phyloP scores from a whole-genome alignment of 2,888 invertebrate species.

The Oxystoma pomonae region DNA sequence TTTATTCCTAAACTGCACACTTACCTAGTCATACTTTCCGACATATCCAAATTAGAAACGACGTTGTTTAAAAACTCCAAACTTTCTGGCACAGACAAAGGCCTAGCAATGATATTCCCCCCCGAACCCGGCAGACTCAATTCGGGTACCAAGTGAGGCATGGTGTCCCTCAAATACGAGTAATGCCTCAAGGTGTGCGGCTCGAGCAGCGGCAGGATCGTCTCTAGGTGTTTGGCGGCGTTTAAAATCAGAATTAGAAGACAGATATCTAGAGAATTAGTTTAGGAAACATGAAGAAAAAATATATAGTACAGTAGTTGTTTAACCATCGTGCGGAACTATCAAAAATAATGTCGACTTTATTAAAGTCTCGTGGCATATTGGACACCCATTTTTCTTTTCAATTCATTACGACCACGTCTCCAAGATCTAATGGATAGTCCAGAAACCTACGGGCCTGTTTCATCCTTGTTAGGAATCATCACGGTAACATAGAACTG shows the following conservation, averaged over 20 bases:
- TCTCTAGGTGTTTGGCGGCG: constrained; percentile 85
- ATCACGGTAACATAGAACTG: too few species aligned
- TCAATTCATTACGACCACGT: too few species aligned
- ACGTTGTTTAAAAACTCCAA: constrained; percentile 70
- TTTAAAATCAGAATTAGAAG: constrained; percentile 90
- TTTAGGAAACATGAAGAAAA: constrained; percentile 11
- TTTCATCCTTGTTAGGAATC: too few species aligned
- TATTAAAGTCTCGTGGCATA: too few species aligned
- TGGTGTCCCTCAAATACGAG: constrained; percentile 85
- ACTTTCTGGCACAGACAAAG: constrained; percentile 60
- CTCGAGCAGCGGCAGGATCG: constrained; percentile 88
- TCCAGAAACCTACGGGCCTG: too few species aligned
- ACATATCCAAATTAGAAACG: constrained; percentile 67
- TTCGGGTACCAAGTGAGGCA: constrained; percentile 84
- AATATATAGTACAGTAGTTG: too few species aligned
- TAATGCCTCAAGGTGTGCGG: constrained; percentile 92
- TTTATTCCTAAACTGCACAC: too few species aligned
- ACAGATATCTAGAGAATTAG: constrained; percentile 63
- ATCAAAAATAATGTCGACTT: too few species aligned
- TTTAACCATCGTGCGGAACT: too few species aligned
- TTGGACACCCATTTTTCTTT: too few species aligned
- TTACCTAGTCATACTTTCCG: constrained; percentile 54
- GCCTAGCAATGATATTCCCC: constrained; percentile 41
- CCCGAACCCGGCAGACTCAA: constrained; percentile 51
- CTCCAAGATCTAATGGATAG: too few species aligned